Evolutionary conservation across 2,113 vertebrate genomes (phyloP), one percentile per base, ranked within the genome.

Genomic region (Periophthalmus modestus): DNA sequence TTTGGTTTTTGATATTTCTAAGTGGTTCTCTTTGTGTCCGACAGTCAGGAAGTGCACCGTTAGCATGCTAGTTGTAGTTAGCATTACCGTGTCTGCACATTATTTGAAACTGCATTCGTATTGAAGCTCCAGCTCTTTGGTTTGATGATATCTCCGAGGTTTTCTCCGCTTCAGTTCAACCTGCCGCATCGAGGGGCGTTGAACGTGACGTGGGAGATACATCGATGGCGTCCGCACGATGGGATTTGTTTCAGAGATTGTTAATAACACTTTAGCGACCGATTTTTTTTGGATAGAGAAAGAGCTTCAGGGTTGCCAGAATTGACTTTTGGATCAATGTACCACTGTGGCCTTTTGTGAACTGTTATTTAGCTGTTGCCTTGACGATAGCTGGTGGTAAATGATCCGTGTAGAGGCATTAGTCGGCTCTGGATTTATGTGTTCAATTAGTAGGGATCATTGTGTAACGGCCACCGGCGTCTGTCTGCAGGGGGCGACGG

Each of bases 261-360:
- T 33, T 62, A 34, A 62, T 62, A 62, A 18, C 5, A 19, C 12
- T 59, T 23, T 24, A 61, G 34, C 19, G 52, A 75, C 74, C 34
- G 63, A 83, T 82, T 59, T 67, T 50, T 67, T 50, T 33, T 18
- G 36, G 66, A 59, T 43, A n/a, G 50, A 66, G 66, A 70, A 55
- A 2, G 0, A 14, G 66, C 70, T n/a, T n/a, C 68, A 23, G 21
- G 57, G 80, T 70, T 72, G 68, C 80, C 43, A 52, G 47, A 69
- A 72, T 76, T 69, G 80, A 73, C 77, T 62, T 5, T 3, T 1
- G 13, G 66, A 84, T 88, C 85, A 73, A 82, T 87, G 78, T 76
- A 54, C 47, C 50, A 0, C 34, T 73, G 70, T 21, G 71, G 61
- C 72, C n/a, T 80, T 82, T 82, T 47, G 75, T 77, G 62, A 77